These are phyloP conservation scores for Panagrolaimus sp. DNA, from an alignment of 1,140 invertebrate species.

Conservation along the genomic window DNA sequence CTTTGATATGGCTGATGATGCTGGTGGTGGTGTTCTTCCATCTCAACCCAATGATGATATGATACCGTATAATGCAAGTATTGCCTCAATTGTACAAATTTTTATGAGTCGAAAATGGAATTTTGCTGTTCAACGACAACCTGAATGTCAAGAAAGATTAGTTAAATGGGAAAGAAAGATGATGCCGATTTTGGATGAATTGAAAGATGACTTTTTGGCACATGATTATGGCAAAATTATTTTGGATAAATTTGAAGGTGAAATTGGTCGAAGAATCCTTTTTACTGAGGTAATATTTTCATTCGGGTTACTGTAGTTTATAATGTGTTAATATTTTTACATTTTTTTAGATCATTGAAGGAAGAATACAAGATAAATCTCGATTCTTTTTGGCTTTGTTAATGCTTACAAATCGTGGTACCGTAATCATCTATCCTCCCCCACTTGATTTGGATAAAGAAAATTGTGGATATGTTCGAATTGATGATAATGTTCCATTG, in stretches of 20 bases:
- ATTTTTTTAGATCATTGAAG: neutral
- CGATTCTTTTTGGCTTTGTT: conserved; percentile 4
- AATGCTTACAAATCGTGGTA: neutral
- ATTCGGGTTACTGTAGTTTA: neutral
- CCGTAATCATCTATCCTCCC: neutral
- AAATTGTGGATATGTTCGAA: neutral
- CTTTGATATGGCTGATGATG: neutral
- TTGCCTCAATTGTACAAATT: neutral
- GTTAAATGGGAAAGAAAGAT: conserved; percentile 12
- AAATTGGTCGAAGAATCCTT: neutral
- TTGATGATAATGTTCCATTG: neutral
- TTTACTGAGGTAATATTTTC: neutral
- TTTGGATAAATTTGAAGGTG: neutral
- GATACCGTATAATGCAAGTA: neutral
- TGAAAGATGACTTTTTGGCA: neutral
- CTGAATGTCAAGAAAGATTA: neutral
- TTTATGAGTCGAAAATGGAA: conserved; percentile 13
- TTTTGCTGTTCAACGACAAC: neutral
- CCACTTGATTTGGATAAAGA: neutral
- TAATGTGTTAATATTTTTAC: neutral
- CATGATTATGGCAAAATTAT: conserved; percentile 1
- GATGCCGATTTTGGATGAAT: neutral
- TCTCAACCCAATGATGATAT: neutral
- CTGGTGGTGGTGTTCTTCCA: neutral
- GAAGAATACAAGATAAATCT: neutral